A percentile compares a stretch with the other conserved stretches of the same genome.
Evolutionary conservation across 64 coral and sea anemone species (phyloP).

Genomic region (Cladopsammia gracilis): DNA sequence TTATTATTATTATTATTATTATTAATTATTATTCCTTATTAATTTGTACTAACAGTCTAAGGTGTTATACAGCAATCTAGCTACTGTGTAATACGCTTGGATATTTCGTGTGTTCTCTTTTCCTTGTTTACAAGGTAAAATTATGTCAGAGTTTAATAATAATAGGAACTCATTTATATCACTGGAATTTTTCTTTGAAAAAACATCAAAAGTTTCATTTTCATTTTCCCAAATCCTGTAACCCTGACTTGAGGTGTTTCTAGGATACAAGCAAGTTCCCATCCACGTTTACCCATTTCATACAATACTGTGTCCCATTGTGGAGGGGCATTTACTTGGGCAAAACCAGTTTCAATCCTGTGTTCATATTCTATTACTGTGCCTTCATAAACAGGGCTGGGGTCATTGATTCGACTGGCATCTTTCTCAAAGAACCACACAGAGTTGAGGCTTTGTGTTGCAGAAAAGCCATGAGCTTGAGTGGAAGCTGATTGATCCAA

Average conservation of each 20-base stretch:
- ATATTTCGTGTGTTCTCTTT: too few species aligned
- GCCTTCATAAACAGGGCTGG: conserved; percentile 70
- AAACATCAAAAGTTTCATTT: conserved; percentile 76
- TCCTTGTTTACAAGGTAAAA: too few species aligned
- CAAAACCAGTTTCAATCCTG: conserved; percentile 70
- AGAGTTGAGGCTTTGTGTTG: conserved; percentile 63
- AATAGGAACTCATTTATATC: too few species aligned
- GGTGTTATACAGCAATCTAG: too few species aligned
- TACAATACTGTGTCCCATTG: conserved; percentile 73
- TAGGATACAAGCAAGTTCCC: conserved; percentile 85
- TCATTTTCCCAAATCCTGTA: conserved; percentile 50
- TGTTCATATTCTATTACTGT: conserved; percentile 78
- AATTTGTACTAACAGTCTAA: too few species aligned
- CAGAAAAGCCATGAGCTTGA: conserved; percentile 42
- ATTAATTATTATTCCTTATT: too few species aligned
- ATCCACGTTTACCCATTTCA: conserved; percentile 83
- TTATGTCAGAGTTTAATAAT: too few species aligned
- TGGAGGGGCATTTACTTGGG: conserved; percentile 62
- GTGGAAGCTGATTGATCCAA: conserved; percentile 26
- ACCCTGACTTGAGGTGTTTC: conserved; percentile 69
- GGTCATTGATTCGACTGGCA: conserved; percentile 52
- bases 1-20: too few species aligned
- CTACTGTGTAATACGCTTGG: too few species aligned
- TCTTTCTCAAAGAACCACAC: conserved; percentile 97
- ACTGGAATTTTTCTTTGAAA: conserved; percentile 75